phyloP scores from a whole-genome alignment of 1,140 invertebrate species.

The Heliothis subflexa region DNA sequence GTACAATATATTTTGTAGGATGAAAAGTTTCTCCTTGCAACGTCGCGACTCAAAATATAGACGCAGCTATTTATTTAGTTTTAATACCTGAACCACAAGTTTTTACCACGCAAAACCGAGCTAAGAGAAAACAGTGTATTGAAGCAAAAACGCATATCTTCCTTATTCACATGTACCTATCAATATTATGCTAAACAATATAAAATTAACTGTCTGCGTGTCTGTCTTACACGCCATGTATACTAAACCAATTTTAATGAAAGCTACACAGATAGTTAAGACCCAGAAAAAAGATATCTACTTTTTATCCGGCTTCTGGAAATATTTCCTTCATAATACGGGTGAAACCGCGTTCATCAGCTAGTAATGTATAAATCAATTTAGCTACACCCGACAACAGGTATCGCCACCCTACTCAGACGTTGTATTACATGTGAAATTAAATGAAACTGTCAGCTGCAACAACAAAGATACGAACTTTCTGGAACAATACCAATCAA shows the following conservation, averaged over 20 bases:
- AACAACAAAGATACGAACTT: conserved; percentile 23
- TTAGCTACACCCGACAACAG: neutral
- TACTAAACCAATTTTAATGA: too few relatives aligned
- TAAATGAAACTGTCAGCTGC: conserved; percentile 30
- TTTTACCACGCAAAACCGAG: neutral
- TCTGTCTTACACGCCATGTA: too few relatives aligned
- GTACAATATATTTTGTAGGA: conserved; percentile 30
- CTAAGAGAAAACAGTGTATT: too few relatives aligned
- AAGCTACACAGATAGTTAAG: too few relatives aligned
- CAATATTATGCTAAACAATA: too few relatives aligned
- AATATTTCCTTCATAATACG: too few relatives aligned
- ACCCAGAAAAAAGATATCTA: too few relatives aligned
- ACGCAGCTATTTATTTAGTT: conserved; percentile 1
- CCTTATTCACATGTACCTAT: too few relatives aligned
- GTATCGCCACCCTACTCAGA: neutral
- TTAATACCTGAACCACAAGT: neutral
- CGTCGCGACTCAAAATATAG: conserved; percentile 5
- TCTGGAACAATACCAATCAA: conserved; percentile 23
- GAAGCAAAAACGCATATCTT: too few relatives aligned
- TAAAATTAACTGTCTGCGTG: too few relatives aligned
- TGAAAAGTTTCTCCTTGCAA: conserved; percentile 8
- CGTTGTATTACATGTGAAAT: conserved; percentile 23
- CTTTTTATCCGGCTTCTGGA: too few relatives aligned
- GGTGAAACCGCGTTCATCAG: too few relatives aligned
- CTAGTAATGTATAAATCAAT: neutral